These are phyloP conservation scores for Aplocera efformata DNA, from an alignment of 2,888 invertebrate genomes.

Conservation along the genomic window DNA sequence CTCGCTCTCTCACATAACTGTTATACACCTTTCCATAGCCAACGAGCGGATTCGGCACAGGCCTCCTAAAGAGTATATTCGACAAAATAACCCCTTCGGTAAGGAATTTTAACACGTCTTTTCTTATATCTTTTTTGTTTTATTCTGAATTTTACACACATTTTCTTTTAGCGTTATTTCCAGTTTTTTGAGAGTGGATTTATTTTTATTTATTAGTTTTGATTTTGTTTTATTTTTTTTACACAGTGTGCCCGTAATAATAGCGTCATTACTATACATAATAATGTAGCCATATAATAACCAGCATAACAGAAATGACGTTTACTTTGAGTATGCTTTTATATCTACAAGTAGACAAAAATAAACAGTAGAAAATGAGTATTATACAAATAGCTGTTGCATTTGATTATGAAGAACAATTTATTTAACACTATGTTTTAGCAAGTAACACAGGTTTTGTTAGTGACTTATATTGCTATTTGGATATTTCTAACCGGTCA, in stretches of 20 bases:
- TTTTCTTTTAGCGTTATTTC: constrained; percentile 61
- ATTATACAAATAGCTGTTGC: constrained; percentile 54
- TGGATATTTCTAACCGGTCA: constrained; percentile 21
- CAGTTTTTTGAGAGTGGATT: constrained; percentile 60
- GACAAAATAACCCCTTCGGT: constrained; percentile 82
- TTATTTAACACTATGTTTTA: constrained; percentile 35
- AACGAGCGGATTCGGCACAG: constrained; percentile 81
- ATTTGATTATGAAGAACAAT: constrained; percentile 39
- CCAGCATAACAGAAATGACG: constrained; percentile 62
- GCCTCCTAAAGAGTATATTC: constrained; percentile 82
- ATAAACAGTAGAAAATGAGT: constrained; percentile 59
- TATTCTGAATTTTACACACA: constrained; percentile 59
- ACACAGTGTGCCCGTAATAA: constrained; percentile 77
- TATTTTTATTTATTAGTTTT: constrained; percentile 63
- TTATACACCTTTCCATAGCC: constrained; percentile 81
- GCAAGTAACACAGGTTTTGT: constrained; percentile 27
- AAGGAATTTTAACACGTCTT: constrained; percentile 80
- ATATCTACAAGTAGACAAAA: constrained; percentile 61
- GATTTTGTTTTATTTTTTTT: constrained; percentile 46
- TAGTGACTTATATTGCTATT: constrained; percentile 25
- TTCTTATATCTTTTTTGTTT: constrained; percentile 61
- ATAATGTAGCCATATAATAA: constrained; percentile 65
- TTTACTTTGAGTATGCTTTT: constrained; percentile 74
- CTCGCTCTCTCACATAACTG: constrained; percentile 78
- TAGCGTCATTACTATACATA: constrained; percentile 43